Percentiles rank a stretch among this genome's conserved stretches.
Evolutionary conservation across 2,797 vertebrate genomes (phyloP).

Genomic region (Sebastes taczanowskii): DNA sequence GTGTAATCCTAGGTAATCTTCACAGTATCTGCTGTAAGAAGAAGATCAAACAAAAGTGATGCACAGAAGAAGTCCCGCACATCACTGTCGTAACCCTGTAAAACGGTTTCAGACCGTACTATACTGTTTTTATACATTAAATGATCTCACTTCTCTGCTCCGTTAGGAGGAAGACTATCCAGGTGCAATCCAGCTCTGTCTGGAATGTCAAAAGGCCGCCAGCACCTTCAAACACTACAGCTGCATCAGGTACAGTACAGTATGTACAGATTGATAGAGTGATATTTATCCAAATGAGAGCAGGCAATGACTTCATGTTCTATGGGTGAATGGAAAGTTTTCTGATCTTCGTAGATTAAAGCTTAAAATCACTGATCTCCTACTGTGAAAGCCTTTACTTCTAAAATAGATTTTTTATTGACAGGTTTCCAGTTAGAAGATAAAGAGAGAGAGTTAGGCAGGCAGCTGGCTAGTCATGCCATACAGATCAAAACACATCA

Average conservation of each 20-base stretch:
- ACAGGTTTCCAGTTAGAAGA: not conserved
- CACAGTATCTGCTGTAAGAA: not conserved
- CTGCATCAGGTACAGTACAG: constrained; percentile 92
- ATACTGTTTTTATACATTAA: not conserved
- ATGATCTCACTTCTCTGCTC: constrained; percentile 9
- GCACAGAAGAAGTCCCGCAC: not conserved
- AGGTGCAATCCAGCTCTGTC: constrained; percentile 96
- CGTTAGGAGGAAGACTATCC: constrained; percentile 97
- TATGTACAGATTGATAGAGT: constrained; percentile 25
- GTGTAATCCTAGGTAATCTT: not conserved
- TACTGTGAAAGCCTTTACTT: not conserved
- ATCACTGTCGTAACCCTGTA: not conserved
- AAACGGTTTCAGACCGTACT: not conserved
- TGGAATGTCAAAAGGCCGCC: constrained; percentile 98
- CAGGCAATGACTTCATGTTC: not conserved
- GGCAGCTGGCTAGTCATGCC: not conserved
- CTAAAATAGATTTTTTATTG: not conserved
- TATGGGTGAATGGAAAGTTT: not conserved
- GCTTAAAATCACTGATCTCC: not conserved
- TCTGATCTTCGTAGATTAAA: not conserved
- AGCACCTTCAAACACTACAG: constrained; percentile 99
- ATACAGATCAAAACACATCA: not conserved
- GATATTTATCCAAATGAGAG: not conserved
- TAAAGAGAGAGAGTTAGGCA: not conserved
- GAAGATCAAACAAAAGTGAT: not conserved